These are phyloP conservation scores for Myotis findleyi DNA, from an alignment of 2,797 vertebrate genomes.

Conservation along the genomic window DNA sequence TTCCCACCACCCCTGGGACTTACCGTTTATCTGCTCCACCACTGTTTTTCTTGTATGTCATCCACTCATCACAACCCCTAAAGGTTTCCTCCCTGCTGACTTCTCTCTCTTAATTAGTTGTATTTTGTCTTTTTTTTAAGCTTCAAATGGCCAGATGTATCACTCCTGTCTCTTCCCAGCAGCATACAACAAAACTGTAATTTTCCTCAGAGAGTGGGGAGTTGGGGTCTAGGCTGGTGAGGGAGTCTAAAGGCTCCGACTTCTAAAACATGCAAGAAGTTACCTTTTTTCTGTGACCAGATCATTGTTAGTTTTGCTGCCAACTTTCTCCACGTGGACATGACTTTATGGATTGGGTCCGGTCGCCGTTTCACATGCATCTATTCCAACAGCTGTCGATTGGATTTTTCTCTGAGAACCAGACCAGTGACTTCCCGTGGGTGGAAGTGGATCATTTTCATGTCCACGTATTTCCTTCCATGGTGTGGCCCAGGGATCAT, in stretches of 20 bases:
- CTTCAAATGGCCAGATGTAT: neutral
- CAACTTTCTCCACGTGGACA: neutral
- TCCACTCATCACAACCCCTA: fast-evolving
- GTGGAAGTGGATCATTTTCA: neutral
- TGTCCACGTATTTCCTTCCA: neutral
- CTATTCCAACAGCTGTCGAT: neutral
- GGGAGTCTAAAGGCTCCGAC: neutral
- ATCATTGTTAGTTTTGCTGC: neutral
- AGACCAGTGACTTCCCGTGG: neutral
- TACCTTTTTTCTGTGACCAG: neutral
- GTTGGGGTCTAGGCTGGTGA: neutral
- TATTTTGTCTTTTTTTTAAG: neutral
- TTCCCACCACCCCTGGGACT: neutral
- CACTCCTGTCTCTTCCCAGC: neutral
- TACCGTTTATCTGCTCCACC: neutral
- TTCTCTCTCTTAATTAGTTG: neutral
- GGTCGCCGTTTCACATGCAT: neutral
- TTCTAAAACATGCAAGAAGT: neutral
- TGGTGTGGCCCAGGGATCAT: neutral
- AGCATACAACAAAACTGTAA: neutral
- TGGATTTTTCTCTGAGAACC: constrained; percentile 27
- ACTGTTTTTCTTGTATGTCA: neutral
- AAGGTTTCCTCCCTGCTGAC: neutral
- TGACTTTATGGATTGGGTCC: neutral
- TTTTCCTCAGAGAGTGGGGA: neutral